phyloP scores from a whole-genome alignment of 2,888 invertebrate genomes.

The Morpho achilles region DNA sequence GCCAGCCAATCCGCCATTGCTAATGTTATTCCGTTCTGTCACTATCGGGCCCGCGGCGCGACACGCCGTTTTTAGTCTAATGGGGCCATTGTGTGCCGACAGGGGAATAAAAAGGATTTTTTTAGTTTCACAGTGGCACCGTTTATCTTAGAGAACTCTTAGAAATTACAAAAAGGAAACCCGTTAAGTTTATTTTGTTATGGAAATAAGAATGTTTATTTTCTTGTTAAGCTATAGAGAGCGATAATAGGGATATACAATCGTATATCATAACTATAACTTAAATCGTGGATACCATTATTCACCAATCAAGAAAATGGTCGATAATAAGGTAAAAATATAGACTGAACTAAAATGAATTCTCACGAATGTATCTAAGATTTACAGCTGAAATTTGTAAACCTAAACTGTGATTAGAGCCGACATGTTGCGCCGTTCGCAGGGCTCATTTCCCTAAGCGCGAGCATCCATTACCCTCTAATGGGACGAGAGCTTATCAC shows the following conservation, averaged over 20 bases:
- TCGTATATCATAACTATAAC: too few species aligned
- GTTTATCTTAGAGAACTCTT: background rate
- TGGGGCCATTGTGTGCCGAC: conserved; percentile 2
- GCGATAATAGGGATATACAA: too few species aligned
- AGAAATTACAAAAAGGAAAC: background rate
- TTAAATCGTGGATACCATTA: too few species aligned
- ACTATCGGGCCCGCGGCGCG: background rate
- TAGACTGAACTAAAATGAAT: background rate
- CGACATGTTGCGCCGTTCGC: conserved; percentile 12
- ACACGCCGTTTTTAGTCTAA: conserved; percentile 1
- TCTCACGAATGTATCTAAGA: background rate
- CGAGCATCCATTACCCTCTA: conserved; percentile 12
- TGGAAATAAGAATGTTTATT: too few species aligned
- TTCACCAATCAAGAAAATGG: too few species aligned
- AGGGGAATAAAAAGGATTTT: background rate
- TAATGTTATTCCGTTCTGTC: background rate
- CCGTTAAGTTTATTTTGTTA: too few species aligned
- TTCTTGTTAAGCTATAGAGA: too few species aligned
- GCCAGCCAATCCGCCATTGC: background rate
- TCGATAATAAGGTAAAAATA: background rate
- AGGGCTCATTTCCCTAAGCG: conserved; percentile 19
- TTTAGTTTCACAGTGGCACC: background rate
- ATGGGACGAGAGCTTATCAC: conserved; percentile 5
- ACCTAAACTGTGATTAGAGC: conserved; percentile 12
- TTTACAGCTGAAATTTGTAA: background rate